Evolutionary conservation across 2,888 invertebrate genomes (phyloP).

Genomic region (Agrotis clavis): DNA sequence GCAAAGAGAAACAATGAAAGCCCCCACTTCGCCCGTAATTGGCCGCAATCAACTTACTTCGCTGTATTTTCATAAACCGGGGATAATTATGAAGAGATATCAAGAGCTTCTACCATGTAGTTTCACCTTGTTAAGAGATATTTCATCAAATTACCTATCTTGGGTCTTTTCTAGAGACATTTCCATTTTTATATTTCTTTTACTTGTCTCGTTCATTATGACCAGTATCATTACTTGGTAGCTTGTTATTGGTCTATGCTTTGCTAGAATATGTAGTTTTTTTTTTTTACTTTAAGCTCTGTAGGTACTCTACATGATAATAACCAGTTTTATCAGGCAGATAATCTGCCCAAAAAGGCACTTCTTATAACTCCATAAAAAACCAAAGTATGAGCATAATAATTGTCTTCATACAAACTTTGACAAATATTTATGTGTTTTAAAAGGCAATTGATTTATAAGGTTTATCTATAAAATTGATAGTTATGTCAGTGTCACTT

Average conservation of each 20-base stretch:
- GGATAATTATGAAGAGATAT: conserved; percentile 44
- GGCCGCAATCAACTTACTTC: conserved; percentile 62
- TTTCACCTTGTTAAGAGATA: conserved; percentile 27
- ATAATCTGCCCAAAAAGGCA: background rate
- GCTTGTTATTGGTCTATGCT: background rate
- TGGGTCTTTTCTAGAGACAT: conserved; percentile 10
- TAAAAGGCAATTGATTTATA: conserved; percentile 33
- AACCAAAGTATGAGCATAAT: too few species aligned
- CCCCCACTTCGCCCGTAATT: conserved; percentile 60
- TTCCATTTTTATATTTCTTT: conserved; percentile 1
- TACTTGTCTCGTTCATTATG: background rate
- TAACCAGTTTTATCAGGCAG: background rate
- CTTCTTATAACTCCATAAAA: too few species aligned
- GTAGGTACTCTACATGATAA: background rate
- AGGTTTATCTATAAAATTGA: conserved; percentile 51
- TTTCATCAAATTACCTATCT: conserved; percentile 15
- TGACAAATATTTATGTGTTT: conserved; percentile 20
- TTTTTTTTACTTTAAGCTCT: background rate
- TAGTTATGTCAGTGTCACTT: conserved; percentile 59
- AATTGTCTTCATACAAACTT: conserved; percentile 2
- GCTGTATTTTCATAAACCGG: conserved; percentile 49
- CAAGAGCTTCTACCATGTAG: conserved; percentile 19
- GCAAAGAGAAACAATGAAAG: conserved; percentile 65
- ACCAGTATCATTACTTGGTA: background rate
- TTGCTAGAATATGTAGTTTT: background rate